phyloP scores from a whole-genome alignment of 2,888 invertebrate species.

The Latheticus oryzae region DNA sequence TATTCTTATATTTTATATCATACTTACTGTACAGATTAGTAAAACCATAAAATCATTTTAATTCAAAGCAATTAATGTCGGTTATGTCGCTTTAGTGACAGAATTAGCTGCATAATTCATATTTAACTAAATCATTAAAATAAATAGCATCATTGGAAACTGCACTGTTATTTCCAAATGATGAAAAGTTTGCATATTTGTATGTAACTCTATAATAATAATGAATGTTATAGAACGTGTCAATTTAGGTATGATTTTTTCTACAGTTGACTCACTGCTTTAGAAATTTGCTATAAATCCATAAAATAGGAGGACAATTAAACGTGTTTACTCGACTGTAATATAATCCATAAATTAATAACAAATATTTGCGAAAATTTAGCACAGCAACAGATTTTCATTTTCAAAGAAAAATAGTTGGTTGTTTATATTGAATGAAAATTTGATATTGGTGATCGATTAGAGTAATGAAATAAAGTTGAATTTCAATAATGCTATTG shows the following conservation, averaged over 20 bases:
- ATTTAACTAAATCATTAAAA: slow-evolving; percentile 30
- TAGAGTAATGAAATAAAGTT: too few species aligned
- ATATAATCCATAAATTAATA: slow-evolving; percentile 26
- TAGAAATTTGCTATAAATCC: slow-evolving; percentile 15
- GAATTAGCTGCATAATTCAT: slow-evolving; percentile 24
- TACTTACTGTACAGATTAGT: slow-evolving; percentile 1
- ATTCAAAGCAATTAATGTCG: slow-evolving; percentile 27
- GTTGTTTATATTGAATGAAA: too few species aligned
- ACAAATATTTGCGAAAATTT: slow-evolving; percentile 24
- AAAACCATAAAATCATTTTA: slow-evolving; percentile 15
- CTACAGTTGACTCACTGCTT: slow-evolving; percentile 12
- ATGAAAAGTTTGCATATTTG: slow-evolving; percentile 34
- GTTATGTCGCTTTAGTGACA: slow-evolving; percentile 20
- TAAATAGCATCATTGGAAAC: slow-evolving; percentile 25
- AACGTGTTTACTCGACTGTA: slow-evolving; percentile 13
- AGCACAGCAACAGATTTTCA: not conserved
- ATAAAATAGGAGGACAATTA: slow-evolving; percentile 15
- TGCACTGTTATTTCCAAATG: slow-evolving; percentile 22
- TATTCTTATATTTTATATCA: too few species aligned
- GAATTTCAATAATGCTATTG: too few species aligned
- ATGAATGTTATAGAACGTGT: slow-evolving; percentile 25
- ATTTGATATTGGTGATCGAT: too few species aligned
- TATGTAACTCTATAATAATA: slow-evolving; percentile 16
- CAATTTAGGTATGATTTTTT: slow-evolving; percentile 21
- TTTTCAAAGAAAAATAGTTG: not conserved